Evolutionary conservation across 2,797 vertebrate species (phyloP), one percentile per base, ranked within the genome.

Genomic region (Sebastes matsubarae): DNA sequence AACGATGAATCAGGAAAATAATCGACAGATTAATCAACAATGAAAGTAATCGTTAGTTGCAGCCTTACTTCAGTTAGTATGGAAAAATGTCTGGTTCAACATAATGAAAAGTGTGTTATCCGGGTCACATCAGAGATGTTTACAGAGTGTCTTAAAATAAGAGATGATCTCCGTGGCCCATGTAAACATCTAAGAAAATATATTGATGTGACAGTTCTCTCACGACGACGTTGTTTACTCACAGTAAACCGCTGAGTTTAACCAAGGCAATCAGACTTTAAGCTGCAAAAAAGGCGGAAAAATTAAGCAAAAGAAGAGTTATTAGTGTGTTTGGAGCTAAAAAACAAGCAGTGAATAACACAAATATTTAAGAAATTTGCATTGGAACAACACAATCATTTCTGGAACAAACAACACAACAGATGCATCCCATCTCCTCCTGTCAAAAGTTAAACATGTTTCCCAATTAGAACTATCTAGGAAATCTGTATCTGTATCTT

Each of bases 401-500:
- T 71, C 34, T 36, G 52, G 12, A 82, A 84, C 69, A 80, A 87
- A 86, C 76, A 86, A 55, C 36, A 67, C 57, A 84, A 52, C 60
- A 89, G 85, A 91, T 91, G 87, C 80, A 77, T 83, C 80, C 77
- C 84, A 85, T 87, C 78, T 12, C 38, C 61, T 81, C 63, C 75
- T 72, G 61, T 59, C 85, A 80, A 75, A 75, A 87, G 75, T 61
- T 59, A 61, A 85, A 82, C 85, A 86, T 79, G 71, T 77, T 75
- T 83, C 84, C 82, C 67, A 90, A 82, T 88, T 91, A 80, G 67
- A 83, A 72, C 92, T 92, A 87, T 95, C 94, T 79, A 94, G 92
- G 92, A 94, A 94, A 93, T 74, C 79, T 88, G 68, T 82, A 79
- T 81, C 86, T 84, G 80, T 90, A 82, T 92, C 89, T 90, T 93